Evolutionary conservation across 2,113 vertebrate genomes (phyloP).

Genomic region (Conger conger): DNA sequence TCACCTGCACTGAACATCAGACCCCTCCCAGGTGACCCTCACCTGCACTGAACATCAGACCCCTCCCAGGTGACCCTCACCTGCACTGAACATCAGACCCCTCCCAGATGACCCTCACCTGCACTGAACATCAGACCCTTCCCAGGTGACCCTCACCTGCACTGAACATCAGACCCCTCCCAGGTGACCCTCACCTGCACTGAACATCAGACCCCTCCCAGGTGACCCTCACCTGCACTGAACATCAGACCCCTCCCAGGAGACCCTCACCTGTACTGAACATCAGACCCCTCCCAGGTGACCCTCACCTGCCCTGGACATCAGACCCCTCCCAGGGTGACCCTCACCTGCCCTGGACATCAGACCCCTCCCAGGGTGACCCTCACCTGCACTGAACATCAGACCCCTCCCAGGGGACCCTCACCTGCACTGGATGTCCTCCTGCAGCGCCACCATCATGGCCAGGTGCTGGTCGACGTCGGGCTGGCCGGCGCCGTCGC

Average conservation of each 20-base stretch:
- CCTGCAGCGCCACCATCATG: conserved; percentile 96
- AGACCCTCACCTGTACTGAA: too few species aligned
- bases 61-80: too few species aligned
- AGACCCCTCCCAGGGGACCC: conserved; percentile 22
- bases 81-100: too few species aligned
- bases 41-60: too few species aligned
- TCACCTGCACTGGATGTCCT: conserved; percentile 98
- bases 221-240: conserved; percentile 93
- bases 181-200: too few species aligned
- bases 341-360: conserved; percentile 94
- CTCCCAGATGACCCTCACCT: conserved; percentile 70
- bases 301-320: conserved; percentile 81
- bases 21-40: too few species aligned
- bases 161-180: too few species aligned
- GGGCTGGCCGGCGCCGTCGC: conserved; percentile 84
- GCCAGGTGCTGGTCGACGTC: conserved; percentile 93
- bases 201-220: too few species aligned
- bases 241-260: conserved; percentile 83
- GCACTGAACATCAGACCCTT: conserved; percentile 99
- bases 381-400: conserved; percentile 85
- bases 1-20: too few species aligned
- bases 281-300: too few species aligned
- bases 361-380: conserved; percentile 70
- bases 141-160: conserved; percentile 58
- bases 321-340: conserved; percentile 75